Base-by-base conservation (phyloP, 2,113 vertebrate species). In the Symphodus melops region DNA sequence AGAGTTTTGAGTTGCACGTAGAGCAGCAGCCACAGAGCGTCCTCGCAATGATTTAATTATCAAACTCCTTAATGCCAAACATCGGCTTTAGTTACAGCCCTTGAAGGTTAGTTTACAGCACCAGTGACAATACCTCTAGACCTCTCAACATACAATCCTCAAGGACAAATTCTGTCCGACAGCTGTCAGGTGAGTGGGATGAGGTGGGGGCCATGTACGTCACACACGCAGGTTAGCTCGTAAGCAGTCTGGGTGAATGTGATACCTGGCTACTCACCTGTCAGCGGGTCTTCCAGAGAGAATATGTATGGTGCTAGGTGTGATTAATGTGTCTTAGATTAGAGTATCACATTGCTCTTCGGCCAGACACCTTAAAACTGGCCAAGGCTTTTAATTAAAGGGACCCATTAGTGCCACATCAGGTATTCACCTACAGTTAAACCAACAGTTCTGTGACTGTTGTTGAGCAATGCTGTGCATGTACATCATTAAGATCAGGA, bases 11-110 rank as follows among this genome's bases (percentile, higher is more conserved):
- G 95, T 96, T 96, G 93, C 90, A 87, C 85, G 82, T 69, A 82
- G 93, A 94, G 94, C 88, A 89, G 93, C 93, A 93, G 89, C 86
- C 83, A 87, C 89, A 90, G 67, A 87, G 72, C 21, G 53, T 63
- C 90, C 60, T 65, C 51, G 55, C 86, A 91, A 97, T 97, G 86
- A 97, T 96, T 98, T 96, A 96, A 97, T 97, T 92, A 97, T 96
- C 95, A 94, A 84, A 92, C 93, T 92, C 74, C 91, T 93, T 91
- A 95, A 93, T 91, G 94, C 94, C 95, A 92, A 82, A 58, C 78
- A 39, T 33, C 58, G 81, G 92, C 91, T 91, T 88, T 89, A 82
- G 95, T 97, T 96, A 94, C 96, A 79, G 90, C 92, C 95, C 94
- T 86, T 91, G 92, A 86, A 88, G 89, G 80, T 95, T 93, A 91